phyloP scores from a whole-genome alignment of 2,113 vertebrate species.

The Ellobius talpinus region DNA sequence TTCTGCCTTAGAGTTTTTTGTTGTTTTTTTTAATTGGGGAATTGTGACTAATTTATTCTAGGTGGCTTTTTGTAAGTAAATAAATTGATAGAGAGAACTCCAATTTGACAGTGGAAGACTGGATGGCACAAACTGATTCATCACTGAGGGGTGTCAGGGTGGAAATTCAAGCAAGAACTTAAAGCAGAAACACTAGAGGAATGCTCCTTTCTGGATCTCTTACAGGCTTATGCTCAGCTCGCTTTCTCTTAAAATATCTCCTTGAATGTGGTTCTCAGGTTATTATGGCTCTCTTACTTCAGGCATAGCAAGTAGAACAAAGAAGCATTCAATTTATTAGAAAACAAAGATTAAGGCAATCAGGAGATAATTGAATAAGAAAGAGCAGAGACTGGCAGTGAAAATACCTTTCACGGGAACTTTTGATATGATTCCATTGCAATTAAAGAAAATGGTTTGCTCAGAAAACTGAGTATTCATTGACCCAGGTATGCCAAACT shows the following conservation, averaged over 20 bases:
- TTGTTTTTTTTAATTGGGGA: background rate
- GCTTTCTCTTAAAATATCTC: background rate
- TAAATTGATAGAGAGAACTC: background rate
- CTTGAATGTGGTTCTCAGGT: background rate
- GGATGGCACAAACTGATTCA: background rate
- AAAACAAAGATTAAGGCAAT: background rate
- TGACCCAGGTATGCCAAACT: background rate
- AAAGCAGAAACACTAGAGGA: background rate
- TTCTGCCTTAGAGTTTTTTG: background rate
- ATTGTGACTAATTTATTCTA: background rate
- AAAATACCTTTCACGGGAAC: background rate
- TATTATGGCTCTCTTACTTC: background rate
- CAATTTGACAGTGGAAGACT: background rate
- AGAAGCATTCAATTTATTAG: background rate
- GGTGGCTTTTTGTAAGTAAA: background rate
- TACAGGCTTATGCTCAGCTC: too few relatives aligned
- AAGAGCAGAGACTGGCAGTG: background rate
- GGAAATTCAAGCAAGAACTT: background rate
- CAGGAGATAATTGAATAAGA: background rate
- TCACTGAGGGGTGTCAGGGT: background rate
- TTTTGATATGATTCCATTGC: background rate
- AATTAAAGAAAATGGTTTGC: background rate
- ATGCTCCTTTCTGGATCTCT: background rate
- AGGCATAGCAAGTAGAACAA: background rate
- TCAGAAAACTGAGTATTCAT: background rate